Evolutionary conservation across 2,888 invertebrate species (phyloP), one percentile per base, ranked within the genome.

Genomic region (Lypha dubia): DNA sequence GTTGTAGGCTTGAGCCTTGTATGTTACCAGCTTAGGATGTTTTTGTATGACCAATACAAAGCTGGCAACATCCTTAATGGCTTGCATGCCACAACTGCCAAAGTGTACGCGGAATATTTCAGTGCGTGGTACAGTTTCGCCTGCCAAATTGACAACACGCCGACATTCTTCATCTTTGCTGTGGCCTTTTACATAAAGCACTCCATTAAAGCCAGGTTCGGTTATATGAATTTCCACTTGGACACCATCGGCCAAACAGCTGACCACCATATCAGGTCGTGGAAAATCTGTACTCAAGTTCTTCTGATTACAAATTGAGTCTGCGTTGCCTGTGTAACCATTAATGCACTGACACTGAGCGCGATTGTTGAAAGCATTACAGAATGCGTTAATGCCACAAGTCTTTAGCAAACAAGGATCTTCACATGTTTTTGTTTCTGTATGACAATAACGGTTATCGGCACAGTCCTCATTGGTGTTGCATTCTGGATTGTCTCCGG

Each of bases 1-100:
- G 92, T 98, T 97, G 93, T 98, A 99, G 1, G 98, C 98, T 92
- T 98, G 97, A 6, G 98, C 98, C 90, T 97, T 97, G 91, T 97
- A 97, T 0, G 98, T 99, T 68, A 98, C 96, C 71, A 99, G 94
- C 93, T 97, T 97, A 0, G 98, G 98, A 94, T 99, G 98, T 93
- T 98, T 97, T 91, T 99, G 98, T 90, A 99, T 97, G 28, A 99
- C 98, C 56, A 99, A 93, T 1, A 98, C 97, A 91, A 98, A 98
- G 90, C 97, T 97, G 28, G 98, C 98, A 91, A 97, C 95, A 68
- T 98, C 98, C 91, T 98, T 97, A 8, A 97, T 95, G 88, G 98
- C 98, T 87, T 98, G 97, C 83, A 98, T 94, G 85, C 98, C 98
- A 90, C 98, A 98, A 88, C 95, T 96, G 87, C 98, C 98, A 89